Percentiles rank a stretch among this genome's conserved stretches.
phyloP scores from a whole-genome alignment of 2,888 invertebrate genomes.

The Herminia tarsipennalis region DNA sequence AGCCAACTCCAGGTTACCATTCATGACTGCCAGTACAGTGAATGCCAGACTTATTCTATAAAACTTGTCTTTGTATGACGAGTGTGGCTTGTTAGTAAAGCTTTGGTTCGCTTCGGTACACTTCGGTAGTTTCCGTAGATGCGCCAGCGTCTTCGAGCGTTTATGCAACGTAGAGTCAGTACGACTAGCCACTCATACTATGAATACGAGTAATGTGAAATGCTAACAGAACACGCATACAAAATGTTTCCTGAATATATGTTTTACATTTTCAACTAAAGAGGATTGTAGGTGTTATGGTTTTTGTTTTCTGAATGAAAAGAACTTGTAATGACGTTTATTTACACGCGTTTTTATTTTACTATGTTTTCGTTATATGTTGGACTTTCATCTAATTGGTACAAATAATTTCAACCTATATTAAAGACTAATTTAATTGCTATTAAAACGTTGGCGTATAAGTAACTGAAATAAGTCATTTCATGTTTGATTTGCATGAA shows the following conservation, averaged over 20 bases:
- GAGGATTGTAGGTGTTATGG: too few relatives aligned
- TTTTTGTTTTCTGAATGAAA: too few relatives aligned
- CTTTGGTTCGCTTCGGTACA: constrained; percentile 17
- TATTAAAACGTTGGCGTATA: too few relatives aligned
- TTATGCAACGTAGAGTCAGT: constrained; percentile 34
- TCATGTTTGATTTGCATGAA: too few relatives aligned
- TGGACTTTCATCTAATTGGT: too few relatives aligned
- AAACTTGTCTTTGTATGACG: constrained; percentile 35
- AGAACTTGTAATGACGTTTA: too few relatives aligned
- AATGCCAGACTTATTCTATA: constrained; percentile 37
- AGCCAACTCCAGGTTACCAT: constrained; percentile 22
- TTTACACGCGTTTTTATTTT: too few relatives aligned
- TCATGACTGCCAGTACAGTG: constrained; percentile 23
- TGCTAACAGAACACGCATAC: constrained; percentile 24
- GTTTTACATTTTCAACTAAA: too few relatives aligned
- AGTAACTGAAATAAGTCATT: too few relatives aligned
- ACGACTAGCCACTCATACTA: constrained; percentile 32
- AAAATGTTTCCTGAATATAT: constrained; percentile 19
- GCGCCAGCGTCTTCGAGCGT: constrained; percentile 34
- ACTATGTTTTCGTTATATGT: too few relatives aligned
- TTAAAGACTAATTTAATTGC: too few relatives aligned
- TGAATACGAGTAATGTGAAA: constrained; percentile 34
- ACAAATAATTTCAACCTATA: too few relatives aligned
- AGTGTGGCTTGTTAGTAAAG: constrained; percentile 44
- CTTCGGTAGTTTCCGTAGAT: constrained; percentile 12